Evolutionary conservation across 2,888 invertebrate genomes (phyloP), one percentile per base, ranked within the genome.

Genomic region (Polydrusus cervinus): DNA sequence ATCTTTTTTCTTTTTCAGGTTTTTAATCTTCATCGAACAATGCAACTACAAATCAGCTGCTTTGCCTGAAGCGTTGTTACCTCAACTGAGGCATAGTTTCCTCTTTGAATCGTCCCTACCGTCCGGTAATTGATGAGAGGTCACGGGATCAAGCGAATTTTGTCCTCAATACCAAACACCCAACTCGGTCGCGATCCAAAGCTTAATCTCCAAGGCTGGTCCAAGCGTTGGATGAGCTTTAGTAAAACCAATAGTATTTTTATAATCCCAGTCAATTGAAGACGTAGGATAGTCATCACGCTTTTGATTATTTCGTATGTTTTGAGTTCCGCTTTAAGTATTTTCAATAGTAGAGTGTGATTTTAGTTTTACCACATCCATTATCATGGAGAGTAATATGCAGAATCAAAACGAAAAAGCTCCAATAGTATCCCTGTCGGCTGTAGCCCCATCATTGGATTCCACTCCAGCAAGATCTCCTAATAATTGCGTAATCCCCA

Each of bases 131-230:
- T 74, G 74, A 91, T 91, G 91, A 89, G 89, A 87, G 87, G 87
- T 86, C 86, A 88, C 83, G 89, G 88, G 88, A 89, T 89, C 81
- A 89, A 89, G 85, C 88, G 88, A 82, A 87, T 88, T 82, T 87
- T 89, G 76, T 89, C 89, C 82, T 87, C 88, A 34, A 89, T 89
- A 88, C 89, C 83, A 88, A 87, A 90, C 80, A 88, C 89, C 75
- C 87, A 89, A 81, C 87, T 89, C 77, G 89, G 89, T 71, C 87
- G 89, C 81, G 91, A 91, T 82, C 91, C 91, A 40, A 87, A 90
- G 81, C 90, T 90, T 90, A 90, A 90, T 89, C 85, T 87, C 30
- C 90, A 90, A 86, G 85, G 85, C 75, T 87, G 87, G 84, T 86
- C 85, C 14, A 81, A 82, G 64, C 82, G 84, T 78, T 85, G 83